Base-by-base conservation (phyloP, 2,888 invertebrate genomes). In the Leucania comma region DNA sequence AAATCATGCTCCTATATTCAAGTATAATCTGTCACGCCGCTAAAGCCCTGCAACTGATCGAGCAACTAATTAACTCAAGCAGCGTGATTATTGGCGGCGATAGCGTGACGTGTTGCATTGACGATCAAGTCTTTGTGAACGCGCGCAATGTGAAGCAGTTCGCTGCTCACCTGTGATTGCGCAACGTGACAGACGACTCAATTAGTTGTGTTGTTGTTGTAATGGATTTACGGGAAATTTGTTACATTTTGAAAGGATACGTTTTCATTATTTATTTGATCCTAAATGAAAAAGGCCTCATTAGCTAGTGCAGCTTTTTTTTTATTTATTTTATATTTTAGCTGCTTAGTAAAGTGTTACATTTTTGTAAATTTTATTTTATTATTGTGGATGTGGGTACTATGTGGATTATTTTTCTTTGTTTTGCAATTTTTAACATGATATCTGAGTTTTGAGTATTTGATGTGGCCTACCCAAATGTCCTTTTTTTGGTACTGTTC, bases 11-110 rank as follows among this genome's bases (percentile, higher is more conserved):
- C 4, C 14, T 24, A n/a, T 46, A 8, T 54, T 24, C 2, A 6
- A 59, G 51, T 38, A 17, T 72, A 14, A 63, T 29, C 1, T 51
- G 29, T n/a, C 75, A 80, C 76, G 68, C 26, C 48, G 20, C 10
- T 5, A 38, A 29, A 48, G 46, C 26, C 8, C 4, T 10, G 32
- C 59, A 60, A 50, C 20, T 48, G 53, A 53, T 66, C 42, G 26
- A 26, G n/a, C 51, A 35, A 42, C 59, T 38, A 56, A 64, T 56
- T 80, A 56, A 56, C 54, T 58, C 29, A 14, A 61, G 50, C 69
- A 53, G 61, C 58, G 64, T 71, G 76, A 66, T 75, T 64, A 80
- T 59, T 53, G 77, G 57, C 76, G 50, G 17, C 48, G 48, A 38
- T 59, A 38, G 32, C 60, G 42, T 70, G 71, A 62, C 65, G 54